Base-by-base conservation (phyloP, 2,797 vertebrate species). In the Gastrophryne carolinensis region DNA sequence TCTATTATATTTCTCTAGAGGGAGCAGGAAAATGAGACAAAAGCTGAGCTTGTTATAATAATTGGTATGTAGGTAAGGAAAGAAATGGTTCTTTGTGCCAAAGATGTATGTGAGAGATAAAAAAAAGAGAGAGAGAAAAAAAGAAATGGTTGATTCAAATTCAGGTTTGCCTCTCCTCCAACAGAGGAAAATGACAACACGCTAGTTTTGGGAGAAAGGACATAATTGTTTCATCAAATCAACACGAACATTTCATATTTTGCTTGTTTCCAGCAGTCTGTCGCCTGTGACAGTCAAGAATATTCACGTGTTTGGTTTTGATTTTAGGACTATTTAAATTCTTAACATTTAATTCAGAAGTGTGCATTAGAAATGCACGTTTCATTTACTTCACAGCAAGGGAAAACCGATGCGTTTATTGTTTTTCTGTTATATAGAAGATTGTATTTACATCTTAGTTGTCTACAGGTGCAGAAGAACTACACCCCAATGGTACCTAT, bases 11-110 rank as follows among this genome's bases (percentile, higher is more conserved):
- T 72, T 72, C 75, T 72, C 68, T 78, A 64, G 61, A 72, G 61
- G 75, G 53, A 78, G 62, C 62, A 66, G 5, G 53, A 68, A 53
- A 66, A 66, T 41, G 30, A 78, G 75, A 78, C 75, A 78, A 78
- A 78, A 66, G 75, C 61, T 37, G 53, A 66, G 68, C 75, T 78
- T 72, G 68, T 78, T 72, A 78, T 78, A 78, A 72, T 78, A 78
- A 78, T 78, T 78, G 75, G 68, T 72, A 66, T 66, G 68, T 72
- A 72, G 75, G 68, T 78, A 60, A 54, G 61, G 34, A 72, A 66
- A 69, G 73, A 78, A 78, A 78, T 49, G 35, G 61, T 41, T 65
- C 68, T 64, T 78, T 78, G 75, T 72, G 61, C 68, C 35, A 65
- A 64, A 78, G 75, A 78, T 72, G 67, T 56, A 54, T 72, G 68